Percentiles rank a stretch among this genome's conserved stretches.
Conservation (phyloP, 2,888 invertebrate genomes). For the Corbicula japonica region DNA sequence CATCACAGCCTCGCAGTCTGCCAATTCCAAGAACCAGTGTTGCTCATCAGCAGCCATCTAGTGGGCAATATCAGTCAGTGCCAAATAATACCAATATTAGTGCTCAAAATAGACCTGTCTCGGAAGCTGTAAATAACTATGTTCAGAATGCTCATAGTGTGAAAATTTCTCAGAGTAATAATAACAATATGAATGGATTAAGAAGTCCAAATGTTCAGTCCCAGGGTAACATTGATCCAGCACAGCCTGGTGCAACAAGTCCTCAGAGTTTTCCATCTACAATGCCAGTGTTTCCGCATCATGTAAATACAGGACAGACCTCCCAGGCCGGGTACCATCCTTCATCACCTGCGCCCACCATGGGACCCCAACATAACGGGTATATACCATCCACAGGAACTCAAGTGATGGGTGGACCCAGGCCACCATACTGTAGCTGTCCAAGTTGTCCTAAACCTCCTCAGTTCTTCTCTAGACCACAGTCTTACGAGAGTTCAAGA, state of each 20-base stretch:
- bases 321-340: constrained; percentile 4
- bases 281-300: neutral
- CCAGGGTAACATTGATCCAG: constrained; percentile 5
- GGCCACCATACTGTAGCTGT: constrained; percentile 50
- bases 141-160: constrained; percentile 30
- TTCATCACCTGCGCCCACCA: constrained; percentile 5
- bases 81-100: constrained; percentile 47
- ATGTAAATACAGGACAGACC: constrained; percentile 1
- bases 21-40: constrained; percentile 8
- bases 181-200: neutral
- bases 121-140: constrained; percentile 27
- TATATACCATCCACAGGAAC: neutral
- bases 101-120: constrained; percentile 47
- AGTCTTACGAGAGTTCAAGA: constrained; percentile 31
- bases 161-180: constrained; percentile 17
- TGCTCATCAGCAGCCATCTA: constrained; percentile 16
- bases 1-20: constrained; percentile 3
- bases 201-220: constrained; percentile 19
- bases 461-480: constrained; percentile 25
- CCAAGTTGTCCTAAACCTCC: constrained; percentile 56
- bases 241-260: constrained; percentile 13
- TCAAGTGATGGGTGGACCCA: constrained; percentile 34
- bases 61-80: constrained; percentile 22
- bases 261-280: constrained; percentile 25
- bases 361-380: too few relatives aligned